Evolutionary conservation across 2,797 vertebrate species (phyloP).

Genomic region (Bovichtus diacanthus): DNA sequence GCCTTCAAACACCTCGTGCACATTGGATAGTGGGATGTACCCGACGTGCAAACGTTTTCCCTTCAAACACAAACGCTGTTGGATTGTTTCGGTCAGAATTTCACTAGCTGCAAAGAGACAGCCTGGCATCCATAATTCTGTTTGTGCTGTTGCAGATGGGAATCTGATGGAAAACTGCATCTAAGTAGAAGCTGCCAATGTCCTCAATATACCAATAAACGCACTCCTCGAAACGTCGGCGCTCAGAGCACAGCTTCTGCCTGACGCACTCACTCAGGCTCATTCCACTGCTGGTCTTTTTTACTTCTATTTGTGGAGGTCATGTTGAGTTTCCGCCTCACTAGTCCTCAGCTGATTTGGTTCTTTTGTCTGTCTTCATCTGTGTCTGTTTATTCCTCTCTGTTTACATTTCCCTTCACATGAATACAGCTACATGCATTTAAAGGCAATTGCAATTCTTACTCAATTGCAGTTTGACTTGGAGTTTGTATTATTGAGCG

Average conservation of each 20-base stretch:
- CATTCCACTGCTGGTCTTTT: not conserved
- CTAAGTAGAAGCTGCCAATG: not conserved
- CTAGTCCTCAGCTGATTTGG: not conserved
- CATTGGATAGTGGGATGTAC: not conserved
- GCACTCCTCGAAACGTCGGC: not conserved
- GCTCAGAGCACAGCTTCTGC: conserved; percentile 15
- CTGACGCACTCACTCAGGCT: not conserved
- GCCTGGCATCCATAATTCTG: conserved; percentile 14
- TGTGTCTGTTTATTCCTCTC: conserved; percentile 14
- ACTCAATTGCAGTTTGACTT: not conserved
- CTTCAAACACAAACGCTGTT: not conserved
- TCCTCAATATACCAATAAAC: conserved; percentile 13
- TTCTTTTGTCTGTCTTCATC: conserved; percentile 19
- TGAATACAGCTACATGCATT: not conserved
- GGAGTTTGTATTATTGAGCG: not conserved
- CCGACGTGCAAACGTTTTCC: not conserved
- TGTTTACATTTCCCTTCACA: not conserved
- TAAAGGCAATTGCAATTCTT: too few relatives aligned
- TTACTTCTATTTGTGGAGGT: not conserved
- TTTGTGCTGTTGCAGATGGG: conserved; percentile 17
- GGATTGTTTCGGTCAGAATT: not conserved
- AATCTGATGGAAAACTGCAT: conserved; percentile 10
- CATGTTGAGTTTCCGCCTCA: conserved; percentile 5
- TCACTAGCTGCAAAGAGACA: not conserved
- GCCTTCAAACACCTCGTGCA: not conserved